Evolutionary conservation across 1,140 invertebrate species (phyloP).

Genomic region (Drosophila parvula): DNA sequence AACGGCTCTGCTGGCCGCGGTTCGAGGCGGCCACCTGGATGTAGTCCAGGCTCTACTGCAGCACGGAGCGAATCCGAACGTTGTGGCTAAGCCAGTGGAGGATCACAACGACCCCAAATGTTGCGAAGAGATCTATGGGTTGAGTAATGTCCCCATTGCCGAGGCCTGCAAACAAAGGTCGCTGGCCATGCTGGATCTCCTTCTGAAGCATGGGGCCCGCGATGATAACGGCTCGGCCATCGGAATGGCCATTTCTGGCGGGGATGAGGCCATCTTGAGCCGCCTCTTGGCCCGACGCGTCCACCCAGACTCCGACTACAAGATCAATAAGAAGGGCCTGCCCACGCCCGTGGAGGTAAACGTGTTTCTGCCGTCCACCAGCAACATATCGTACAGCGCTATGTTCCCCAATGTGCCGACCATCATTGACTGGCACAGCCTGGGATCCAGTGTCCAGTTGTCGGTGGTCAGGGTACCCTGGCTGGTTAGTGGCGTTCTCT

Average conservation of each 20-base stretch:
- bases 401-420: constrained; percentile 94
- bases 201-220: constrained; percentile 92
- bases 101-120: constrained; percentile 84
- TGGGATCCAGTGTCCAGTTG: constrained; percentile 88
- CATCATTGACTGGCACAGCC: constrained; percentile 97
- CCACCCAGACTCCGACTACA: constrained; percentile 93
- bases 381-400: constrained; percentile 90
- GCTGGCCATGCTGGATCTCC: constrained; percentile 87
- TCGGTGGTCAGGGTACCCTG: constrained; percentile 91
- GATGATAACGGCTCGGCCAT: constrained; percentile 95
- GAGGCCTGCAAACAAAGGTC: constrained; percentile 90
- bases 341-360: constrained; percentile 86
- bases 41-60: constrained; percentile 90
- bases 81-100: constrained; percentile 85
- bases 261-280: constrained; percentile 76
- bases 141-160: constrained; percentile 87
- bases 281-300: constrained; percentile 85
- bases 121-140: constrained; percentile 83
- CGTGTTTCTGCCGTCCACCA: constrained; percentile 86
- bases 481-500: constrained; percentile 92
- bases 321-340: constrained; percentile 93
- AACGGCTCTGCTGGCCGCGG: constrained; percentile 91
- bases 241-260: constrained; percentile 68
- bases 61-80: constrained; percentile 90
- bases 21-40: constrained; percentile 90